Base-by-base conservation (phyloP, 2,888 invertebrate genomes). In the Cremastobaeus sp. region DNA sequence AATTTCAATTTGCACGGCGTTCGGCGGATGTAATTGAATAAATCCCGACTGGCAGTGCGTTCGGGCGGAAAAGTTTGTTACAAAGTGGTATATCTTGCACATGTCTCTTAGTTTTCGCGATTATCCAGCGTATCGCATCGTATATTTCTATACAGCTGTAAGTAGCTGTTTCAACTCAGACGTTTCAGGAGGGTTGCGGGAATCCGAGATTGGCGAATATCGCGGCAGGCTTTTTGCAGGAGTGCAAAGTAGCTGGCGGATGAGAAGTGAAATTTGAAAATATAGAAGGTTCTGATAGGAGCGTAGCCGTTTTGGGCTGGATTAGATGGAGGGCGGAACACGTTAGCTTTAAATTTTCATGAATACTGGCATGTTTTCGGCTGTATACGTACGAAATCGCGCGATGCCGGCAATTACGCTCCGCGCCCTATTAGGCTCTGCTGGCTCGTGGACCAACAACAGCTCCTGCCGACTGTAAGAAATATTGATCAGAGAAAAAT, bases 151-250 rank as follows among this genome's bases (percentile, higher is more conserved):
- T 65, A 71, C 59, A 59, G 37, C 37, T 59, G 57, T 65, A 54
- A 72, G 60, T 66, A 72, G 54, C 65, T 66, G 34, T 65, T 65
- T 65, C 59, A 50, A 43, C 64, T 57, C 64, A 32, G 35, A 35
- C 52, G 9, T 55, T 62, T 43, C 37, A 18, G 20, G 59, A 60
- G 60, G 59, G 52, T 57, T 30, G 48, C 20, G 45, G 11, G 70
- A 71, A 64, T 66, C 60, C 47, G 72, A 60, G 72, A 72, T 66
- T 72, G 72, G 35, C 48, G 41, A 59, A 72, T 64, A 60, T 48
- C 65, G 66, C 28, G 54, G 9, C 18, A 25, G 50, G 66, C 66
- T 55, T 73, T 62, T 68, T 55, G 73, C 55, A 30, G 21, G 45
- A 72, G 65, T 54, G 65, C 47, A 55, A 48, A 72, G 55, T 60